Evolutionary conservation across 35 echinoderm and acorn worm genomes (phyloP).

Genomic region (Ptychodera flava): DNA sequence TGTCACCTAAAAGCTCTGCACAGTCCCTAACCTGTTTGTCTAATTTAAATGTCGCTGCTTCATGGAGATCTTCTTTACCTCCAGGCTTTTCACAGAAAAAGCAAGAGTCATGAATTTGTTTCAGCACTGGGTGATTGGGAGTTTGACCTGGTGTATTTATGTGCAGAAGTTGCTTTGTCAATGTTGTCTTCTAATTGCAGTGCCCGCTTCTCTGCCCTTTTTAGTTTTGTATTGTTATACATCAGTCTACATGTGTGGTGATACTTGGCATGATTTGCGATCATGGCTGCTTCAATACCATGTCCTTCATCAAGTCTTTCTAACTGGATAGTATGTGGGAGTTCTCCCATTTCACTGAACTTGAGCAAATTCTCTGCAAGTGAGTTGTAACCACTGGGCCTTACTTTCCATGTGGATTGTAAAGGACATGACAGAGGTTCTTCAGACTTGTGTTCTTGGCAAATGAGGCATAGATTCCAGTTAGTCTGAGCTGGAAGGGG

Average conservation of each 20-base stretch:
- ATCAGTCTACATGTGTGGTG: too few relatives aligned
- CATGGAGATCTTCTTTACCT: too few relatives aligned
- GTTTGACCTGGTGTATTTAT: constrained; percentile 28
- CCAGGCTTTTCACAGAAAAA: too few relatives aligned
- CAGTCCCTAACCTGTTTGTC: constrained; percentile 21
- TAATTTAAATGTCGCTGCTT: neutral
- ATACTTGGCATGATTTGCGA: constrained; percentile 7
- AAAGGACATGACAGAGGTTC: constrained; percentile 2
- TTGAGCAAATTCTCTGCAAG: constrained; percentile 29
- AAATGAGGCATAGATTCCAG: constrained; percentile 23
- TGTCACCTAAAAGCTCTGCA: constrained; percentile 30
- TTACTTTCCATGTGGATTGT: constrained; percentile 33
- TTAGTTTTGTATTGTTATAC: constrained; percentile 19
- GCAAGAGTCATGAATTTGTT: too few relatives aligned
- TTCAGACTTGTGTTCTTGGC: constrained; percentile 17
- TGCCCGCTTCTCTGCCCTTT: constrained; percentile 22
- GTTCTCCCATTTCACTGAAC: too few relatives aligned
- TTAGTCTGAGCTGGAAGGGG: constrained; percentile 10
- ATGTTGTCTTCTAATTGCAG: neutral
- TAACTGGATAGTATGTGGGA: constrained; percentile 15
- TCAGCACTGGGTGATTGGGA: too few relatives aligned
- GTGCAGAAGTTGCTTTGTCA: neutral
- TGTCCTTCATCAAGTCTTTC: constrained; percentile 42
- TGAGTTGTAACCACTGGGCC: constrained; percentile 41
- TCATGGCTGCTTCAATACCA: constrained; percentile 42